Evolutionary conservation across 2,797 vertebrate genomes (phyloP), one percentile per base, ranked within the genome.

Genomic region (Eupleurogrammus muticus): DNA sequence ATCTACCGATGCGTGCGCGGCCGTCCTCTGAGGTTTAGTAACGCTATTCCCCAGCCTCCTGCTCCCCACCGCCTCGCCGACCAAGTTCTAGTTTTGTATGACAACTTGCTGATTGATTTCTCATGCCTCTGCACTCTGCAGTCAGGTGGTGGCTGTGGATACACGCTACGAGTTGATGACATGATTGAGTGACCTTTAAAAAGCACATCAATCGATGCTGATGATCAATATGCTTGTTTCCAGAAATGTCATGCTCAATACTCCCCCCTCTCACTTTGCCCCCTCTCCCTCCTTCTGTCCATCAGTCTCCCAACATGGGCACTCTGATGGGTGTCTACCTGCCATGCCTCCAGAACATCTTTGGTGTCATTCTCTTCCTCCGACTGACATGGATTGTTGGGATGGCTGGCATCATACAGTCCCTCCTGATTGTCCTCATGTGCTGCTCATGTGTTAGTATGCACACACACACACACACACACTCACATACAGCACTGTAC

Each of bases 321-420:
- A 99, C 98, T 73, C 87, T 99, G 91, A 99, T 99, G 98, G 98
- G 98, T 0, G 98, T 99, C 42, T 99, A 99, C 92, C 89, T 99
- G 77, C 98, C 98, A 1, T 99, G 98, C 83, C 95, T 99, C 77
- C 98, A 99, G 92, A 99, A 99, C 77, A 99, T 99, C 86, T 98
- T 99, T 0, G 98, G 98, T 0, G 98, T 99, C 68, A 99, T 99
- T 84, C 96, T 99, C 16, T 99, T 99, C 82, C 95, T 99, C 34
- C 94, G 98, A 4, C 91, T 99, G 81, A 99, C 98, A 0, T 99
- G 98, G 98, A 98, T 99, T 78, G 98, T 99, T 14, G 98, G 98
- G 76, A 97, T 95, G 24, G 97, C 97, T 0, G 98, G 98, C 32
- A 94, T 99, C 73, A 92, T 98, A 42, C 97, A 99, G 90, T 96